Percentiles rank a stretch among this genome's conserved stretches.
These are phyloP conservation scores for Drosophila ananassae DNA, from an alignment of 1,140 invertebrate species.

Conservation along the genomic window DNA sequence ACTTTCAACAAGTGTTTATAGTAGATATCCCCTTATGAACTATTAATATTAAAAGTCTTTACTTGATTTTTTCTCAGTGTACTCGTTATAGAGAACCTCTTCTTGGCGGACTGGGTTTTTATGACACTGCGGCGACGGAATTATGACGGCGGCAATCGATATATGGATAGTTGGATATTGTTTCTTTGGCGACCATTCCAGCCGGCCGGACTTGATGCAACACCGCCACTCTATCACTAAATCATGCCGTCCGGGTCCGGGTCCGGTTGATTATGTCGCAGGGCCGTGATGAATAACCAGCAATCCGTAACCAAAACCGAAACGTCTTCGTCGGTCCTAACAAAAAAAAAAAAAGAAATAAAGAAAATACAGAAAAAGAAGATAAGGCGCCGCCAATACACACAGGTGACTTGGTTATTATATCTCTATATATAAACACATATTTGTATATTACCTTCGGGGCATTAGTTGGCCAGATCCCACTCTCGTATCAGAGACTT, in stretches of 20 bases:
- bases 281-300: slow-evolving; percentile 35
- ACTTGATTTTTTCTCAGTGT: not conserved
- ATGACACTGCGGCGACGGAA: slow-evolving; percentile 41
- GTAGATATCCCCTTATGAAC: too few species aligned
- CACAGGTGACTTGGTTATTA: not conserved
- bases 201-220: slow-evolving; percentile 19
- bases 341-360: too few species aligned
- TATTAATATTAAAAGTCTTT: too few species aligned
- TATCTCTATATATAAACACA: not conserved
- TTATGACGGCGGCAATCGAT: slow-evolving; percentile 44
- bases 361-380: not conserved
- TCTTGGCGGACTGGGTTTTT: slow-evolving; percentile 12
- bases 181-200: not conserved
- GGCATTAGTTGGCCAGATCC: slow-evolving; percentile 18
- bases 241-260: slow-evolving; percentile 9
- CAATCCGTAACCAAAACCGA: not conserved
- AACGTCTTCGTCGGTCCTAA: not conserved
- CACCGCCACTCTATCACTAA: slow-evolving; percentile 12
- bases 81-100: not conserved
- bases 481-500: slow-evolving; percentile 11
- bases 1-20: not conserved
- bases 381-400: slow-evolving; percentile 18
- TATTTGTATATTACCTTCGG: not conserved
- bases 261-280: slow-evolving; percentile 8
- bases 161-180: slow-evolving; percentile 11